These are phyloP conservation scores for Cyclura pinguis DNA, from an alignment of 2,797 vertebrate species.

Conservation along the genomic window DNA sequence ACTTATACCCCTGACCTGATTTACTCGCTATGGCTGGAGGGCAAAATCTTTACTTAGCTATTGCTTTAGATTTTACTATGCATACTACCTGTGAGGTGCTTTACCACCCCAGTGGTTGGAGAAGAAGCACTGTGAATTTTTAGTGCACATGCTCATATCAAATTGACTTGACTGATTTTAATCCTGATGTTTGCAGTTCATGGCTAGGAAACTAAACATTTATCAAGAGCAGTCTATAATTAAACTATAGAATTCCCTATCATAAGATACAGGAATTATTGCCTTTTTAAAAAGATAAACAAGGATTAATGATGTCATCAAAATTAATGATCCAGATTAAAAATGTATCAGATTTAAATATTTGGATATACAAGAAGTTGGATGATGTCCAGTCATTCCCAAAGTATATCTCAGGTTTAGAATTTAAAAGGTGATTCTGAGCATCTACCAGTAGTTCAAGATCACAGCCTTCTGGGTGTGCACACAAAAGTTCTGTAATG, in stretches of 20 bases:
- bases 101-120: too few relatives aligned
- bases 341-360: too few relatives aligned
- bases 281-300: too few relatives aligned
- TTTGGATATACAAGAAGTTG: background rate
- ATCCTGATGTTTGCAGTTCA: background rate
- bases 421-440: background rate
- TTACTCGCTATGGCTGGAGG: background rate
- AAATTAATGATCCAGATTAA: background rate
- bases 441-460: too few relatives aligned
- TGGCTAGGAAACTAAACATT: background rate
- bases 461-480: background rate
- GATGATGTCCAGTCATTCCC: background rate
- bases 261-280: background rate
- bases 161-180: background rate
- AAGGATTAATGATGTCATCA: too few relatives aligned
- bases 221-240: background rate
- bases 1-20: background rate
- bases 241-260: background rate
- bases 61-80: background rate
- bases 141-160: too few relatives aligned
- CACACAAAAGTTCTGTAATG: background rate
- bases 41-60: background rate
- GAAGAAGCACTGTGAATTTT: too few relatives aligned
- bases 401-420: too few relatives aligned
- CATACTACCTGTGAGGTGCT: background rate